Base-by-base conservation (phyloP, 1,140 invertebrate species). In the Tetraneura akinire region DNA sequence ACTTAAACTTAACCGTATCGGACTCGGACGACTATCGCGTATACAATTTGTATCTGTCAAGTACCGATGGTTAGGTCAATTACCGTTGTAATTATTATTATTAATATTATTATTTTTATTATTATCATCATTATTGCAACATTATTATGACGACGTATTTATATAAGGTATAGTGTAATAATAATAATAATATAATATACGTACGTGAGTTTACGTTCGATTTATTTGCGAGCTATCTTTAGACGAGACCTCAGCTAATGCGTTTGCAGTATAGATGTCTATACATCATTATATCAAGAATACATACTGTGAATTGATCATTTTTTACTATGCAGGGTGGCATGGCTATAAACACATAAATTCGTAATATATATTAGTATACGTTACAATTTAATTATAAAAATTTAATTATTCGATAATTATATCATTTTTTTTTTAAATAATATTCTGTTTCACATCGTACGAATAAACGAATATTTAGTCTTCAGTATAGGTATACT, bases 31-130 rank as follows among this genome's bases (percentile, higher is more conserved):
- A 62, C n/a, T n/a, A n/a, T n/a, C n/a, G n/a, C n/a, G 60, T 29
- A 14, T 9, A 62, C 29, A 62, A 62, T 62, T 62, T 37, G 60
- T 62, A 62, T 62, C 60, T 62, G 60, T 62, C 60, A 32, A 62
- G 16, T 37, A 37, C 60, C 23, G 60, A 62, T 26, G 16, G 60
- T n/a, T 23, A 23, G n/a, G 60, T 62, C 60, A 32, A 62, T 23
- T 37, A 37, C 60, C 23, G 60, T n/a, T 23, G 26, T 62, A 62
- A 62, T 62, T 18, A 62, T 29, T 32, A 60, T 57, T 23, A 57
- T 62, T 29, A 57, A 23, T 57, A 14, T 60, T 26, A 26, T 60
- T 29, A 57, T 62, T 29, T 23, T 23, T 57, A 14, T 60, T 26
- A 26, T 60, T 29, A 29, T 60, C 8, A 60, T 1, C 26, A 16